These are phyloP conservation scores for Penaeus japonicus DNA, from an alignment of 1,140 invertebrate genomes.

Conservation along the genomic window DNA sequence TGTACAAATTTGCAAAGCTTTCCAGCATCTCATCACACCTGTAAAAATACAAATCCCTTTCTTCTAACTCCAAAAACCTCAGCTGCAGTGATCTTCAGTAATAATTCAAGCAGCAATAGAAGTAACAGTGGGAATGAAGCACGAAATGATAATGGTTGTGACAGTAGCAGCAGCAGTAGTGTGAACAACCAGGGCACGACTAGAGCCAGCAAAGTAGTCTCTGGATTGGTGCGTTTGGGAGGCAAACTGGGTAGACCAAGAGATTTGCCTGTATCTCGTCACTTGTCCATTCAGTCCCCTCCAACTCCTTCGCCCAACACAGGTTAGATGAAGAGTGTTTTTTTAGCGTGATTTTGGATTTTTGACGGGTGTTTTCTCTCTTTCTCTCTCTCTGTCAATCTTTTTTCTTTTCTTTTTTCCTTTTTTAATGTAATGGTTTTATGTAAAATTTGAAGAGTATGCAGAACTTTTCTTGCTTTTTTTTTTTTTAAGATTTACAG, in stretches of 20 bases:
- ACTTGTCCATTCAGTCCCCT: constrained; percentile 41
- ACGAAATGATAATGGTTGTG: background rate
- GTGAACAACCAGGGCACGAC: background rate
- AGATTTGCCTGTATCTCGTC: constrained; percentile 34
- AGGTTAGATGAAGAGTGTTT: background rate
- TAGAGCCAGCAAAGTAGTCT: constrained; percentile 46
- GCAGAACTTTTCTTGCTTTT: too few species aligned
- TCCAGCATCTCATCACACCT: too few species aligned
- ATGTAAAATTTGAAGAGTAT: too few species aligned
- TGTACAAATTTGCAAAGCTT: too few species aligned
- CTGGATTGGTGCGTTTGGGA: constrained; percentile 31
- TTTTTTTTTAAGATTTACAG: too few species aligned
- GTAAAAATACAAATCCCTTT: too few species aligned
- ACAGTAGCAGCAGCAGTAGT: constrained; percentile 7
- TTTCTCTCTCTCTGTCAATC: too few species aligned
- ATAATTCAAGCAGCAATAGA: constrained; percentile 20
- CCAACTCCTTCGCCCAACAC: constrained; percentile 21
- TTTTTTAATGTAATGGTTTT: too few species aligned
- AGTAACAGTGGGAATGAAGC: background rate
- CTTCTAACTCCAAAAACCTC: background rate
- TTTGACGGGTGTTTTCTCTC: too few species aligned
- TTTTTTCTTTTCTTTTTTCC: too few species aligned
- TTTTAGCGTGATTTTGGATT: too few species aligned
- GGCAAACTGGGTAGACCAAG: constrained; percentile 40
- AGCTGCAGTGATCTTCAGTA: constrained; percentile 47